A percentile compares a stretch with the other conserved stretches of the same genome.
Evolutionary conservation across 2,113 vertebrate species (phyloP).

Genomic region (Addax nasomaculatus): DNA sequence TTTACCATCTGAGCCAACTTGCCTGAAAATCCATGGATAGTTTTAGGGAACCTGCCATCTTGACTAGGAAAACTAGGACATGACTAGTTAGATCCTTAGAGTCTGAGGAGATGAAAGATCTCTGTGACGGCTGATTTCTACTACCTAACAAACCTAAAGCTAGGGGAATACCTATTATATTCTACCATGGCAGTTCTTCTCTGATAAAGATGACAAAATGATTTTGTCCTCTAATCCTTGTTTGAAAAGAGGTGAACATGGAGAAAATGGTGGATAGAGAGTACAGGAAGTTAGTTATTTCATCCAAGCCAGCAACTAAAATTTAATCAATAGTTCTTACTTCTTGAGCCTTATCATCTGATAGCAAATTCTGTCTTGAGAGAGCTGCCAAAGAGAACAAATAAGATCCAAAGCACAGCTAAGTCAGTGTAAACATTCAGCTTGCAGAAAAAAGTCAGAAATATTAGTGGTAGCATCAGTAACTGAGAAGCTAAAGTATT

Average conservation of each 20-base stretch:
- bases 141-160: neutral
- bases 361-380: neutral
- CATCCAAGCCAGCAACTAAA: neutral
- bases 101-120: neutral
- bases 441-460: neutral
- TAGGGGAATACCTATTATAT: neutral
- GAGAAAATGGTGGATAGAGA: neutral
- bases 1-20: neutral
- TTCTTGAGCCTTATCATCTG: neutral
- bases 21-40: neutral
- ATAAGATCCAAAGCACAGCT: neutral
- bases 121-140: neutral
- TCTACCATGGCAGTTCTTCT: neutral
- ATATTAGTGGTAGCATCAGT: neutral
- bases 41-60: neutral
- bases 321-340: neutral
- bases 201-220: neutral
- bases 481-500: neutral
- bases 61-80: neutral
- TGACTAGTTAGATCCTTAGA: neutral
- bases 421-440: neutral
- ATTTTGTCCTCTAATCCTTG: neutral
- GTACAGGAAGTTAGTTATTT: neutral
- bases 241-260: neutral
- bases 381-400: neutral